Percentiles rank a stretch among this genome's conserved stretches.
Evolutionary conservation across 2,888 invertebrate species (phyloP).

Genomic region (Adineta ricciae): DNA sequence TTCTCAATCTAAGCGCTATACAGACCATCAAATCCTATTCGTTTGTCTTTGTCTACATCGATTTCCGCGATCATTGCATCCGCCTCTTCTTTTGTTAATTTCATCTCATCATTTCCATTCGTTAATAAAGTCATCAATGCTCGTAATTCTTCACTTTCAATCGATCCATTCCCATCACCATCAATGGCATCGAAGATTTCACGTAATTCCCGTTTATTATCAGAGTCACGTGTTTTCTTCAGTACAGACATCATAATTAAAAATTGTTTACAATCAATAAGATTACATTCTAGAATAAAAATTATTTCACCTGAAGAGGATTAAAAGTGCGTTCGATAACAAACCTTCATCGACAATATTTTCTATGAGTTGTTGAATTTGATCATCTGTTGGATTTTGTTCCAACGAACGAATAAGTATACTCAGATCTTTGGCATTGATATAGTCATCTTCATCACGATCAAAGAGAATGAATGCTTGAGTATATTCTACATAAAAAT

Average conservation of each 20-base stretch:
- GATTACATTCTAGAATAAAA: background rate
- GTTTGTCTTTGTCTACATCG: background rate
- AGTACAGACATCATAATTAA: background rate
- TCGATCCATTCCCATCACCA: background rate
- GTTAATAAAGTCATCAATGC: background rate
- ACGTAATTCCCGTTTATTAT: background rate
- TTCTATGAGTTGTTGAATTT: background rate
- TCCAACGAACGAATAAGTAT: background rate
- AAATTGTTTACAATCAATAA: background rate
- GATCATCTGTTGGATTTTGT: background rate
- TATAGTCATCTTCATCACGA: background rate
- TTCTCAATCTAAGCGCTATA: background rate
- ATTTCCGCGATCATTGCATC: background rate
- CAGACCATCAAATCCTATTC: background rate
- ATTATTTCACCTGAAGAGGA: background rate
- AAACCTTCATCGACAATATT: background rate
- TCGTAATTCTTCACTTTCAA: background rate
- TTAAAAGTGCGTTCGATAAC: background rate
- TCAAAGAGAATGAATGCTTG: background rate
- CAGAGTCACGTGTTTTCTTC: background rate
- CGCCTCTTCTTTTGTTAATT: background rate
- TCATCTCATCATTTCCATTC: background rate
- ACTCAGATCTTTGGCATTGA: background rate
- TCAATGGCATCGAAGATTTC: background rate
- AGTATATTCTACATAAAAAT: background rate